These are phyloP conservation scores for Aix galericulata DNA, from an alignment of 2,113 vertebrate genomes.

Conservation along the genomic window DNA sequence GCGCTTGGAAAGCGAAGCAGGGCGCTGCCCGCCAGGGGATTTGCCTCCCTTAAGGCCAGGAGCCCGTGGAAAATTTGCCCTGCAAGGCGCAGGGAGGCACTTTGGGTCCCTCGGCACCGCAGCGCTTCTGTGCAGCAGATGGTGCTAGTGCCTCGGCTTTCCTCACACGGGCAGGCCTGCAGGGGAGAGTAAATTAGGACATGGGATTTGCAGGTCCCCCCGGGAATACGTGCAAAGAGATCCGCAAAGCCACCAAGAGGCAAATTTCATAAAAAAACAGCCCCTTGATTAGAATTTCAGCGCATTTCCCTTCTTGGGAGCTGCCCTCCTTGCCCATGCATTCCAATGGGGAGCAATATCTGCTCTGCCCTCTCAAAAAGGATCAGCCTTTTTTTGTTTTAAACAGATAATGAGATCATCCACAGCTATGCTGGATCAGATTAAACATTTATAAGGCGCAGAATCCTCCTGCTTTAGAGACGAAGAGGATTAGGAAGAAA, in stretches of 20 bases:
- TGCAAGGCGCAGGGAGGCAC: too few relatives aligned
- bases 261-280: background rate
- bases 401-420: background rate
- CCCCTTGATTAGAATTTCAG: background rate
- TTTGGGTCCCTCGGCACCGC: background rate
- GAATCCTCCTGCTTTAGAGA: background rate
- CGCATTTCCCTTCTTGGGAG: background rate
- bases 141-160: background rate
- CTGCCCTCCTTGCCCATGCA: fast-evolving
- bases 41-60: background rate
- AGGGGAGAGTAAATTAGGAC: background rate
- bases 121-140: fast-evolving
- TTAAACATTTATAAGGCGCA: background rate
- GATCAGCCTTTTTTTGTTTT: background rate
- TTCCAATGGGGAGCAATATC: background rate
- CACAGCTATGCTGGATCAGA: background rate
- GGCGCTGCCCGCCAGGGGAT: background rate
- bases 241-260: background rate
- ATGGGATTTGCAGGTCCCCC: background rate
- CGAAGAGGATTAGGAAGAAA: background rate
- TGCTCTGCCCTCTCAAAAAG: background rate
- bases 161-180: background rate
- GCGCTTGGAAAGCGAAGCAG: fast-evolving
- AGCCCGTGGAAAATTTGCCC: background rate
- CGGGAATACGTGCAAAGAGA: background rate